Conservation (phyloP, 2,797 vertebrate genomes). For the Setipinna tenuifilis region DNA sequence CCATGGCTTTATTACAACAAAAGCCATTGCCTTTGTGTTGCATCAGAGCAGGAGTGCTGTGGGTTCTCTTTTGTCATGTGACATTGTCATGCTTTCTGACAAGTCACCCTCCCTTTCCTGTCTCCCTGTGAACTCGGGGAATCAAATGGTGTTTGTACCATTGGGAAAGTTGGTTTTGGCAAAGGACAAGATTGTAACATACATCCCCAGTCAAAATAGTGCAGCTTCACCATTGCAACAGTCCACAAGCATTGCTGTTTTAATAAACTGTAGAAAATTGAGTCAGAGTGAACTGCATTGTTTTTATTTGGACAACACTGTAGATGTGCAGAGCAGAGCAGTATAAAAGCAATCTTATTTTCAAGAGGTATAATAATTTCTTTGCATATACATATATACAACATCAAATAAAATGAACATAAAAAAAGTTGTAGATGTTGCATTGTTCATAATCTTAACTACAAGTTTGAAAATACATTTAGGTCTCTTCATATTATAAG, state of each 20-base stretch:
- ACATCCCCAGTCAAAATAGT: not conserved
- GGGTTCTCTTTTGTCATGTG: not conserved
- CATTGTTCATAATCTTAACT: not conserved
- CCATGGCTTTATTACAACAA: not conserved
- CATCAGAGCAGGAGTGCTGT: not conserved
- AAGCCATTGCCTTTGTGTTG: slow-evolving; percentile 1
- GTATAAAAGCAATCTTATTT: not conserved
- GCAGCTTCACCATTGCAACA: not conserved
- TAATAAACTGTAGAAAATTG: not conserved
- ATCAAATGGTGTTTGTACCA: not conserved
- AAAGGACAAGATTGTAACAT: not conserved
- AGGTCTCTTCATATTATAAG: too few relatives aligned
- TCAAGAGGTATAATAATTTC: not conserved
- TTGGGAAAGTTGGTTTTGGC: slow-evolving; percentile 17
- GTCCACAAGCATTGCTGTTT: not conserved
- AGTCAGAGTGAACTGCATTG: not conserved
- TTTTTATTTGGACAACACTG: not conserved
- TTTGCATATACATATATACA: not conserved
- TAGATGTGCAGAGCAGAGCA: not conserved
- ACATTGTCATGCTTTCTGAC: not conserved
- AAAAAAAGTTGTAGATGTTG: not conserved
- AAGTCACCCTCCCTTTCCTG: not conserved
- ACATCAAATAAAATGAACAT: not conserved
- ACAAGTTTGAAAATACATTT: not conserved
- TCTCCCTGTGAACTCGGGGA: not conserved